These are phyloP conservation scores for Ophion costatus DNA, from an alignment of 2,888 invertebrate genomes.

Conservation along the genomic window DNA sequence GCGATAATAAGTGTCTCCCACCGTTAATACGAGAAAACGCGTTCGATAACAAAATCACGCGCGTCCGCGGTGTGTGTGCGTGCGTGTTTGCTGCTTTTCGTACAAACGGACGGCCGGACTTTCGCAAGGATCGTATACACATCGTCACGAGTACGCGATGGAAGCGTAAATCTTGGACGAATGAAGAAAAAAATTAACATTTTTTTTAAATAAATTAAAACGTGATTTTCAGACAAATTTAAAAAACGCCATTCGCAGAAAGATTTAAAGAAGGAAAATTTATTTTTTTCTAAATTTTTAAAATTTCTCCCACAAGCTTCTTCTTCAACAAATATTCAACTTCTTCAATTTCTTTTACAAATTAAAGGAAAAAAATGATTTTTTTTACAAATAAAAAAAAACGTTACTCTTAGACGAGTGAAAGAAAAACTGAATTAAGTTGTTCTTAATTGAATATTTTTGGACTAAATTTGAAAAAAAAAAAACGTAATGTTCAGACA, in stretches of 20 bases:
- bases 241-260: too few relatives aligned
- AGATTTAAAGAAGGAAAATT: too few relatives aligned
- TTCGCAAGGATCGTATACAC: not conserved
- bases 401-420: too few relatives aligned
- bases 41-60: conserved; percentile 46
- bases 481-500: too few relatives aligned
- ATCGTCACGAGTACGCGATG: not conserved
- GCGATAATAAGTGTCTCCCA: conserved; percentile 50
- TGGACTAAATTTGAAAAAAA: too few relatives aligned
- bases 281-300: too few relatives aligned
- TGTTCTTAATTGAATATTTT: too few relatives aligned
- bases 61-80: not conserved
- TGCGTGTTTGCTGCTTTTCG: not conserved
- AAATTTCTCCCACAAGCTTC: too few relatives aligned
- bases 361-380: too few relatives aligned
- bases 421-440: not conserved
- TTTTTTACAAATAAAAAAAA: too few relatives aligned
- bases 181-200: not conserved
- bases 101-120: not conserved
- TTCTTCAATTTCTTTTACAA: too few relatives aligned
- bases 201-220: not conserved
- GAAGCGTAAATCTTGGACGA: not conserved
- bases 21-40: conserved; percentile 20
- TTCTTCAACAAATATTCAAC: too few relatives aligned
- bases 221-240: not conserved